Evolutionary conservation across 2,888 invertebrate genomes (phyloP).

Genomic region (Heliconius erato): DNA sequence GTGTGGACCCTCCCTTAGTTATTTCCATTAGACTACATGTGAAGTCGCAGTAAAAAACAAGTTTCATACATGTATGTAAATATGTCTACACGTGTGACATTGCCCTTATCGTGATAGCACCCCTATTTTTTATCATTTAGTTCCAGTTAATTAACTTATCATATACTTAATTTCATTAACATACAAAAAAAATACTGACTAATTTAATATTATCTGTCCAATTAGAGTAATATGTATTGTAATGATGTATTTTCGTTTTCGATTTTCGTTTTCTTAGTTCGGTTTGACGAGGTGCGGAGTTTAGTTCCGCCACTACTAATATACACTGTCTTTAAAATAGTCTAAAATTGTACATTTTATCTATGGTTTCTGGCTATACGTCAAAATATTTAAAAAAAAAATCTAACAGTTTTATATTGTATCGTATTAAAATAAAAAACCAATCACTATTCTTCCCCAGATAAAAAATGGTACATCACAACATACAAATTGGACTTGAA

Average conservation of each 20-base stretch:
- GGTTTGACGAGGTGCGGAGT: background rate
- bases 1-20: no score
- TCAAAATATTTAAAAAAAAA: background rate
- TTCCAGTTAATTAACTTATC: slow-evolving; percentile 3
- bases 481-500: slow-evolving; percentile 65
- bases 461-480: slow-evolving; percentile 67
- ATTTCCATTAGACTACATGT: no score
- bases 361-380: no score
- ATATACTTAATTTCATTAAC: background rate
- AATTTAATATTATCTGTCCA: background rate
- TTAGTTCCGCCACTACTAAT: background rate
- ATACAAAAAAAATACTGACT: background rate
- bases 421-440: background rate
- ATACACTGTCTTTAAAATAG: background rate
- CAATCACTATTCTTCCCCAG: slow-evolving; percentile 25
- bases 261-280: no score
- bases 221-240: background rate
- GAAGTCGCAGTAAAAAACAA: no score
- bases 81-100: no score
- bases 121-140: background rate
- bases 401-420: no score
- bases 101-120: background rate
- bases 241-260: background rate
- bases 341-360: no score
- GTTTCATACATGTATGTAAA: no score